These are phyloP conservation scores for Gordius sp. DNA, from an alignment of 2,888 invertebrate species.

Conservation along the genomic window DNA sequence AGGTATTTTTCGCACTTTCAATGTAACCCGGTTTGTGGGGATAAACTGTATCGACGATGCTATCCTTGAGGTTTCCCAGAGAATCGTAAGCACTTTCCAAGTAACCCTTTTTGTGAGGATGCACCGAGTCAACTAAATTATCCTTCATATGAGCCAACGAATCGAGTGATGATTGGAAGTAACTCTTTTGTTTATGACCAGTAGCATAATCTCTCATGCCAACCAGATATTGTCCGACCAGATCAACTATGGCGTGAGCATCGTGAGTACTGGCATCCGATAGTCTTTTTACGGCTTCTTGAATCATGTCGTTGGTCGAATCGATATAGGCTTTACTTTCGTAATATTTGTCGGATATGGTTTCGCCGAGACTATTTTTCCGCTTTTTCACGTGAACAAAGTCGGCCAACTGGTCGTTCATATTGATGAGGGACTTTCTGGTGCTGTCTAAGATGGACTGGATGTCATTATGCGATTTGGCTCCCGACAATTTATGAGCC, in stretches of 20 bases:
- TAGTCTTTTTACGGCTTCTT: background rate
- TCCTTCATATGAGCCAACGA: background rate
- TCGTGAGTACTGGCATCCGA: background rate
- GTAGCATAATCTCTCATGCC: background rate
- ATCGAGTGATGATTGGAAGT: background rate
- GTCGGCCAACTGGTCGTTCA: too few relatives aligned
- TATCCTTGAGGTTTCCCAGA: background rate
- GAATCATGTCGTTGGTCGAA: background rate
- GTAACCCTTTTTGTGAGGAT: background rate
- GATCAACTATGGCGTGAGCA: background rate
- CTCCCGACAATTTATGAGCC: background rate
- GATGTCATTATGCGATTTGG: background rate
- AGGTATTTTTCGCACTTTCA: background rate
- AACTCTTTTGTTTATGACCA: background rate
- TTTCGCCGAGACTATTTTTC: too few relatives aligned
- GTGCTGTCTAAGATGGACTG: too few relatives aligned
- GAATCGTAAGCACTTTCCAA: constrained; percentile 6
- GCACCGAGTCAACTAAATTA: background rate
- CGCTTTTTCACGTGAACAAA: too few relatives aligned
- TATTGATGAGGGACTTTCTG: too few relatives aligned
- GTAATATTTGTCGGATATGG: constrained; percentile 7
- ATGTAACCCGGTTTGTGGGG: background rate
- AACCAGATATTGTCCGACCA: background rate
- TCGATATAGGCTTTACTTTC: constrained; percentile 2
- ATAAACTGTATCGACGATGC: constrained; percentile 3